These are phyloP conservation scores for Kryptolebias marmoratus DNA, from an alignment of 2,113 vertebrate genomes.

Conservation along the genomic window DNA sequence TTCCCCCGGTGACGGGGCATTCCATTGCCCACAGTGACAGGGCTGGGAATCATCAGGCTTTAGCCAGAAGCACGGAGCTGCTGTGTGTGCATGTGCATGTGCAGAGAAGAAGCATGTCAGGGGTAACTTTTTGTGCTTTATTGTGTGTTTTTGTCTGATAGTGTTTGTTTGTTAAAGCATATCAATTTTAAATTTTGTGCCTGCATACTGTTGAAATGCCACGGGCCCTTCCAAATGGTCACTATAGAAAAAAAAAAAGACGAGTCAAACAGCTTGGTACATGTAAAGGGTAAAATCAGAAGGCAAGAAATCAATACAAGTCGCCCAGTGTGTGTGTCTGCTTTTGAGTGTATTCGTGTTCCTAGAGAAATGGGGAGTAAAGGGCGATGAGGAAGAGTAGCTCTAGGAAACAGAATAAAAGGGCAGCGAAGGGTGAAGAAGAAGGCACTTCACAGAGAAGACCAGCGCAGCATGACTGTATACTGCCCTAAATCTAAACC, in stretches of 20 bases:
- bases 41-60: slow-evolving; percentile 53
- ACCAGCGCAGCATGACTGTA: slow-evolving; percentile 49
- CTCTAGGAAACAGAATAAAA: slow-evolving; percentile 58
- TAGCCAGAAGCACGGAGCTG: slow-evolving; percentile 28
- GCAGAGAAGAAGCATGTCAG: slow-evolving; percentile 34
- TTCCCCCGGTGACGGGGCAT: slow-evolving; percentile 48
- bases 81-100: slow-evolving; percentile 41
- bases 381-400: slow-evolving; percentile 36
- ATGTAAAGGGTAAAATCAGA: slow-evolving; percentile 21
- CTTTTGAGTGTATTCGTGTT: slow-evolving; percentile 34
- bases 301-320: slow-evolving; percentile 32
- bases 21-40: slow-evolving; percentile 55
- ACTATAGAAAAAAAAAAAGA: neutral
- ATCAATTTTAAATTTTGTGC: slow-evolving; percentile 3
- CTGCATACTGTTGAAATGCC: slow-evolving; percentile 10
- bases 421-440: slow-evolving; percentile 63
- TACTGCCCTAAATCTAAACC: slow-evolving; percentile 52
- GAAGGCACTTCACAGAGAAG: slow-evolving; percentile 55
- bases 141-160: slow-evolving; percentile 32
- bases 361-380: slow-evolving; percentile 36
- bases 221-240: neutral
- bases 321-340: slow-evolving; percentile 3
- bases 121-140: slow-evolving; percentile 35
- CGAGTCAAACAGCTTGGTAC: slow-evolving; percentile 21
- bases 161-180: slow-evolving; percentile 1